Evolutionary conservation across 2,113 vertebrate genomes (phyloP).

Genomic region (Trematomus loennbergii): DNA sequence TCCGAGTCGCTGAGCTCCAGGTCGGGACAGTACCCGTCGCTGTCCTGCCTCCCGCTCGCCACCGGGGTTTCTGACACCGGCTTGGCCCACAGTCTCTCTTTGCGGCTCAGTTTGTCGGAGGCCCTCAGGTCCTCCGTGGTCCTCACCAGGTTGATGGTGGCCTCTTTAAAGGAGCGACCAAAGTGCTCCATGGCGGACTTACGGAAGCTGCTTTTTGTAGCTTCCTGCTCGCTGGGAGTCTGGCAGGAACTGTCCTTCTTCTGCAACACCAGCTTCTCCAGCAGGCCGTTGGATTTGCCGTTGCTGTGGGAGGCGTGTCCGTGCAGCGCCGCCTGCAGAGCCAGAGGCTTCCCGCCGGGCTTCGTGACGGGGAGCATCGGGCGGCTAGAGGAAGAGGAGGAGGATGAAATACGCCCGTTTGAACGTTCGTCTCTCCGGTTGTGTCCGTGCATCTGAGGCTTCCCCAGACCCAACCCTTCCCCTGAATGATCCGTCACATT

Average conservation of each 20-base stretch:
- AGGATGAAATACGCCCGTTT: constrained; percentile 85
- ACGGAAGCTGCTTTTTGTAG: constrained; percentile 83
- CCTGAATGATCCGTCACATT: constrained; percentile 74
- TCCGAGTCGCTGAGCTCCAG: constrained; percentile 97
- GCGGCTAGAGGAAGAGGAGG: neutral
- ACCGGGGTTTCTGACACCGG: constrained; percentile 80
- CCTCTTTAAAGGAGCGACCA: constrained; percentile 93
- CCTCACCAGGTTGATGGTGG: constrained; percentile 90
- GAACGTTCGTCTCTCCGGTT: constrained; percentile 85
- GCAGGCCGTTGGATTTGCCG: constrained; percentile 89
- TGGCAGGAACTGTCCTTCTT: constrained; percentile 91
- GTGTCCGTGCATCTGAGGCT: constrained; percentile 84
- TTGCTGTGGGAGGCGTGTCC: constrained; percentile 90
- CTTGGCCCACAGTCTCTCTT: constrained; percentile 90
- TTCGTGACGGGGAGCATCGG: constrained; percentile 50
- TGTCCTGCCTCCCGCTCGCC: constrained; percentile 87
- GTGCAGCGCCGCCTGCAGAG: constrained; percentile 88
- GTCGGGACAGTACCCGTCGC: constrained; percentile 96
- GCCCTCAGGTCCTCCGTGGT: constrained; percentile 89
- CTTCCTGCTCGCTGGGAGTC: constrained; percentile 80
- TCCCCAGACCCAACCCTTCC: constrained; percentile 82
- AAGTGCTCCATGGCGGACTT: constrained; percentile 92
- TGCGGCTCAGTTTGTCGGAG: constrained; percentile 87
- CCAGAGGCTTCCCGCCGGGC: constrained; percentile 87
- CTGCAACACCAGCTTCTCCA: constrained; percentile 85